Base-by-base conservation (phyloP, 2,113 vertebrate species). In the Macaca mulatta region DNA sequence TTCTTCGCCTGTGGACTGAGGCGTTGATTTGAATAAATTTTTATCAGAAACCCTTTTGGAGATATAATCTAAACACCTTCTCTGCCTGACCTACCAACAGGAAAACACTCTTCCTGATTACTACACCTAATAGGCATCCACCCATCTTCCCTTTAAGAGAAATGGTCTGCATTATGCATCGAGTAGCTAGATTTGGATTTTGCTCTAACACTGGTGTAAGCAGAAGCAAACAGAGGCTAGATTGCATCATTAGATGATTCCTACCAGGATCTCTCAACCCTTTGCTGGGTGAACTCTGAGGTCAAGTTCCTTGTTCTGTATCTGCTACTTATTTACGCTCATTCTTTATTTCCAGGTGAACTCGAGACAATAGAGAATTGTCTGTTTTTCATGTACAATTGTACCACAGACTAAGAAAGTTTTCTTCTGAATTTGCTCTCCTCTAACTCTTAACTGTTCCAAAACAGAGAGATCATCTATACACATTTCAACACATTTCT, bases 121-220 rank as follows among this genome's bases (percentile, higher is more conserved):
- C 1, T 67, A 35, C 1, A 48, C 38, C 6, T n/a, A 2, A 0
- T 43, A 61, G 48, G 4, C 52, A 2, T 14, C n/a, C 17, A 48
- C 23, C 6, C 17, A 17, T 72, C 6, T 4, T 59, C 32, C 2
- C 6, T 7, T 45, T 79, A 45, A 90, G 3, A 84, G 13, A 75
- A 22, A 70, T 0, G 40, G 8, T 69, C 17, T 35, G 14, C 9
- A n/a, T 25, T 22, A 8, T 38, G 2, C 8, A 3, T 22, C 40
- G 10, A 69, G 8, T 1, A 78, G 11, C 20, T 75, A 16, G 35
- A 38, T 57, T 30, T 52, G 43, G 10, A 3, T 14, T 82, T 59
- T 45, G 74, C 22, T 77, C 32, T 20, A 52, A 50, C 7, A 87
- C 5, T 70, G 5, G 35, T 75, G 89, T 38, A 77, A 64, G 12